Evolutionary conservation across 2,113 vertebrate genomes (phyloP).

Genomic region (Candoia aspera): DNA sequence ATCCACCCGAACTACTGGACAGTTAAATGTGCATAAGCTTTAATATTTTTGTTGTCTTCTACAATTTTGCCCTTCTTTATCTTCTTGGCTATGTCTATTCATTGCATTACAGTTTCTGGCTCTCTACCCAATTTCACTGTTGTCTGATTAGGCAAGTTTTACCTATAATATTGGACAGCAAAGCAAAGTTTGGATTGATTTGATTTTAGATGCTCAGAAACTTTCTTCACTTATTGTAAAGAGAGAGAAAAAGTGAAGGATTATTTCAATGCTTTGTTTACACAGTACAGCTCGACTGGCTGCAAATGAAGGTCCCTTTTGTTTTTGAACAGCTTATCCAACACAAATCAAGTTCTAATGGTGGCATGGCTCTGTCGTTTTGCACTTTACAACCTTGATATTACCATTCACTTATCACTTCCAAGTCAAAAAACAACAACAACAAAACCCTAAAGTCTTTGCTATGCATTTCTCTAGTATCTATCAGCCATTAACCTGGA

Average conservation of each 20-base stretch:
- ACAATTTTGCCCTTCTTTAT: neutral
- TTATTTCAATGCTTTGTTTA: constrained; percentile 4
- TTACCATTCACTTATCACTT: constrained; percentile 9
- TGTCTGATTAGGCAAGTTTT: neutral
- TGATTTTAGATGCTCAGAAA: neutral
- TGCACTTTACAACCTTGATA: constrained; percentile 20
- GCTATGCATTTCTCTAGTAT: constrained; percentile 17
- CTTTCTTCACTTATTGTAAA: neutral
- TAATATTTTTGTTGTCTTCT: neutral
- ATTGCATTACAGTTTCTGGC: neutral
- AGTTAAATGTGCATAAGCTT: neutral
- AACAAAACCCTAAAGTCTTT: neutral
- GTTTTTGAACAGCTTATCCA: constrained; percentile 19
- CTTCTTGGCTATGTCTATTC: neutral
- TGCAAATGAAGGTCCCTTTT: constrained; percentile 11
- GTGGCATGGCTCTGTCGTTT: constrained; percentile 10
- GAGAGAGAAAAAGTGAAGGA: neutral
- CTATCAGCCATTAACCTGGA: constrained; percentile 4
- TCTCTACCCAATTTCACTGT: neutral
- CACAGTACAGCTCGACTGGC: neutral
- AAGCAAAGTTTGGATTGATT: neutral
- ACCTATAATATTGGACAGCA: neutral
- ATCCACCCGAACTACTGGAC: neutral
- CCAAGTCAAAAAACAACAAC: neutral
- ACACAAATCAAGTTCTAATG: constrained; percentile 22